A percentile compares a stretch with the other conserved stretches of the same genome.
These are phyloP conservation scores for Pluvialis apricaria DNA, from an alignment of 2,113 vertebrate species.

Conservation along the genomic window DNA sequence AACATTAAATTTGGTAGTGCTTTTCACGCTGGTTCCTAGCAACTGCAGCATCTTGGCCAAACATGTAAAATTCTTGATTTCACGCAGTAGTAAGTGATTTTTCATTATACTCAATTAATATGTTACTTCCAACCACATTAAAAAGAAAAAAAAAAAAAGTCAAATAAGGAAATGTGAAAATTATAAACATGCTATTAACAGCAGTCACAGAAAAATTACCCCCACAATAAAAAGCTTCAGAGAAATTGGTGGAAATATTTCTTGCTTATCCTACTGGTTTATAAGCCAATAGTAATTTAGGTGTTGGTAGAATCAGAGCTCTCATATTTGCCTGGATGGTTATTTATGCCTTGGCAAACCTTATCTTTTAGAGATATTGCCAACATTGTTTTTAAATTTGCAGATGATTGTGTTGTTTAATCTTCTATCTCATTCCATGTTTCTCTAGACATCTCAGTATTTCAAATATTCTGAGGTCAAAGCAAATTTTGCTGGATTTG, in stretches of 20 bases:
- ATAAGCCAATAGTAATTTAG: background rate
- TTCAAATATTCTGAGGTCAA: background rate
- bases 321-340: background rate
- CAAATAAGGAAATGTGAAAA: background rate
- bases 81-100: background rate
- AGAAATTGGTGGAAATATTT: background rate
- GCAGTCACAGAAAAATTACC: background rate
- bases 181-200: background rate
- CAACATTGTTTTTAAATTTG: background rate
- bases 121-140: background rate
- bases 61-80: background rate
- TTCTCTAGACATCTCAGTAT: background rate
- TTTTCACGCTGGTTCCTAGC: background rate
- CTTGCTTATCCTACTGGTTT: background rate
- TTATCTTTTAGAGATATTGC: background rate
- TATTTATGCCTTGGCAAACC: background rate
- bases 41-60: background rate
- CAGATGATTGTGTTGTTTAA: background rate
- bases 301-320: background rate
- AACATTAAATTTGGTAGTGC: background rate
- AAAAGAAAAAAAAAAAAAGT: too few species aligned
- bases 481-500: background rate
- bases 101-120: background rate
- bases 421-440: background rate
- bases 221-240: background rate